These are phyloP conservation scores for Pseudochirops corinnae DNA, from an alignment of 2,797 vertebrate species.

Conservation along the genomic window DNA sequence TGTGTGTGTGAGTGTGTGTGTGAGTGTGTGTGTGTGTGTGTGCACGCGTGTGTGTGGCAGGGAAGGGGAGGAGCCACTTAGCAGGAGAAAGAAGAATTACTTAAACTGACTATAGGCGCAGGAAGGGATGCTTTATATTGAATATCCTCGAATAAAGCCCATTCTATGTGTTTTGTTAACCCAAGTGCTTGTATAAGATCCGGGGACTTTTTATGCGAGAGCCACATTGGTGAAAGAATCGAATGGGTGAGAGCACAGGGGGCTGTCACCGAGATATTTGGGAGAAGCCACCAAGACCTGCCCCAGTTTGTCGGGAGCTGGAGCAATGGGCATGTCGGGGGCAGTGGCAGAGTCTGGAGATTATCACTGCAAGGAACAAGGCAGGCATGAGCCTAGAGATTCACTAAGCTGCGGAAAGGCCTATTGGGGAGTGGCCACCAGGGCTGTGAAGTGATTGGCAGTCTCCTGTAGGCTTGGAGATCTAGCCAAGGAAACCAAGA, in stretches of 20 bases:
- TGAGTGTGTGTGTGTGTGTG: too few species aligned
- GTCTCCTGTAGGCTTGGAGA: not conserved
- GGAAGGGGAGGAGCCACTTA: not conserved
- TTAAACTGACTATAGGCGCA: not conserved
- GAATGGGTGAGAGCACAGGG: not conserved
- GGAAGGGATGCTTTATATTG: not conserved
- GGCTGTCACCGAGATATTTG: too few species aligned
- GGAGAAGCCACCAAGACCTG: too few species aligned
- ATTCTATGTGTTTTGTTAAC: not conserved
- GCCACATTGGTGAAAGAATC: not conserved
- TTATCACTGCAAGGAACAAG: not conserved
- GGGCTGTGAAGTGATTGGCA: not conserved
- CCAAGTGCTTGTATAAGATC: not conserved
- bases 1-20: too few species aligned
- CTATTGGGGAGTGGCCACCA: not conserved
- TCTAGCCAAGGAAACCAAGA: not conserved
- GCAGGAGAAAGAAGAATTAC: not conserved
- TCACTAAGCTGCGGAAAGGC: not conserved
- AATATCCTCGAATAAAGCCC: not conserved
- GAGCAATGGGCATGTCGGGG: not conserved
- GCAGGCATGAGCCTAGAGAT: not conserved
- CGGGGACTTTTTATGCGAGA: not conserved
- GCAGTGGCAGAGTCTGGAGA: not conserved
- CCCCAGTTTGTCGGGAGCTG: not conserved
- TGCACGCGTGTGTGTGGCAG: too few species aligned